Base-by-base conservation (phyloP, 1,140 invertebrate genomes). In the Aphelenchoides avenae region DNA sequence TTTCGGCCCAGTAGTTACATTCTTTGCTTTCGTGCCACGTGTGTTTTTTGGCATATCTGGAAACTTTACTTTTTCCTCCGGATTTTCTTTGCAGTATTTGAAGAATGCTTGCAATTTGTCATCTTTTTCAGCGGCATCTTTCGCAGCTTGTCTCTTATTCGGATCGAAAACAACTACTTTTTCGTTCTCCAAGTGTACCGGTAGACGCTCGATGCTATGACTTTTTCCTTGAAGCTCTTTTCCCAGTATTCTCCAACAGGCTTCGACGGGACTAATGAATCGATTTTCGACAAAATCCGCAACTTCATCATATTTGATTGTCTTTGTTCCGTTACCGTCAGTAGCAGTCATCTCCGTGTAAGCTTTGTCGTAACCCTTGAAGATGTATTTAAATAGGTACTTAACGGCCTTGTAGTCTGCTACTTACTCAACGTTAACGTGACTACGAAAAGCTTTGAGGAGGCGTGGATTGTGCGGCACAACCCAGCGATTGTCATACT, bases 181-280 rank as follows among this genome's bases (percentile, higher is more conserved):
- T 58, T 55, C 52, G 20, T 57, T 57, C 57, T 57, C 52, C 24
- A 55, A 57, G 34, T 55, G 52, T 0, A 55, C 34, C 1, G 52
- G 52, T 1, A 55, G 22, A 33, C 51, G 6, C 3, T 40, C 1
- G 5, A 55, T 18, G 0, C 47, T 3, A 55, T 55, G 52, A 1
- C 24, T 41, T 7, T 57, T 55, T 55, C 15, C 52, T 57, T 55
- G 52, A n/a, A 55, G 22, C 1, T 13, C 13, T 26, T 26, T 29
- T 55, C 57, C 37, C 15, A 55, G 57, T 5, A 55, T 58, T 56
- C 50, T 56, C 52, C 52, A 55, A 3, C 52, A 55, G 11, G 52
- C 52, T 59, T 55, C 52, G 39, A 57, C 18, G 1, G 52, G 52
- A 57, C 52, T 29, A 4, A 55, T 4, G 27, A 55, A 55, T 55